A percentile compares a stretch with the other conserved stretches of the same genome.
phyloP scores from a whole-genome alignment of 2,113 vertebrate genomes.

The Toxostoma redivivum region DNA sequence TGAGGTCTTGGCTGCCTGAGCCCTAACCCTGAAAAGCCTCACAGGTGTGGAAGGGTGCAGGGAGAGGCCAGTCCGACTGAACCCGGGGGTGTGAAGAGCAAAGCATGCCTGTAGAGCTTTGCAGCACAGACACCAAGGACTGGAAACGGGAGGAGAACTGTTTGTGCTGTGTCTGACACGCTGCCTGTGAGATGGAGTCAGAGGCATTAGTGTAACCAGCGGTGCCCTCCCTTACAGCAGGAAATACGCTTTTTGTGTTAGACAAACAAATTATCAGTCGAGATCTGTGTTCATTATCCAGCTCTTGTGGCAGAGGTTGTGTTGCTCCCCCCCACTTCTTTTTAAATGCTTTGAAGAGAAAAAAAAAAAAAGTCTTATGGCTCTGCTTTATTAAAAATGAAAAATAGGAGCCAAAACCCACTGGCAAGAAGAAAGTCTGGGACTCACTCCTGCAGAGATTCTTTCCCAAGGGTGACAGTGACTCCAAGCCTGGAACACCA shows the following conservation, averaged over 20 bases:
- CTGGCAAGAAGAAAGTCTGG: background rate
- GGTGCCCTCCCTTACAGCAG: background rate
- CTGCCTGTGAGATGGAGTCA: background rate
- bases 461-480: background rate
- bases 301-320: background rate
- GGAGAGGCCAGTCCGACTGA: background rate
- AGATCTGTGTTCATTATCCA: background rate
- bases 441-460: background rate
- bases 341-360: background rate
- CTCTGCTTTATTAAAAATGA: conserved; percentile 24
- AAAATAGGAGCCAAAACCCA: conserved; percentile 13
- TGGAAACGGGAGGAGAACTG: background rate
- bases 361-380: background rate
- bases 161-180: background rate
- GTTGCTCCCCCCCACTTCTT: background rate
- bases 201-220: background rate
- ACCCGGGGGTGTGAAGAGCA: background rate
- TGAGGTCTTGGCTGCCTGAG: background rate
- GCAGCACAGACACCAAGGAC: background rate
- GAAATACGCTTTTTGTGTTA: background rate
- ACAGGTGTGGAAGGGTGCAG: background rate
- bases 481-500: background rate
- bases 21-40: conserved; percentile 10
- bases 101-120: background rate
- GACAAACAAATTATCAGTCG: conserved; percentile 2